Percentiles rank a stretch among this genome's conserved stretches.
phyloP scores from a whole-genome alignment of 2,888 invertebrate species.

The Noctua janthina region DNA sequence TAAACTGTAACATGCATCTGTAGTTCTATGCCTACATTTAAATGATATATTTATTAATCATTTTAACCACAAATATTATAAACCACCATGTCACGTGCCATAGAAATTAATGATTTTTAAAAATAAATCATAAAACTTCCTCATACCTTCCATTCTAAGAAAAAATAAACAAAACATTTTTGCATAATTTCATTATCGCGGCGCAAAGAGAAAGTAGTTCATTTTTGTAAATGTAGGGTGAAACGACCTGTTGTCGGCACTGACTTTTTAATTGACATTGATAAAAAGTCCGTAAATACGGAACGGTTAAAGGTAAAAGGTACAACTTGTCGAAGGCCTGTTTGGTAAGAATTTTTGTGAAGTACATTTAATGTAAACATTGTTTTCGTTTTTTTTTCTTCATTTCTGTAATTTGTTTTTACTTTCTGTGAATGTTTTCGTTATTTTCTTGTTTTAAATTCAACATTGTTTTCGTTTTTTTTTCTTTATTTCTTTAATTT shows the following conservation, averaged over 20 bases:
- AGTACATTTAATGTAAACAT: constrained; percentile 50
- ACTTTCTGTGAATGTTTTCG: constrained; percentile 3
- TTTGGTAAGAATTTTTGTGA: constrained; percentile 54
- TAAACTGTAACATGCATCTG: not conserved
- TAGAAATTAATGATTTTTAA: not conserved
- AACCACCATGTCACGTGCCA: not conserved
- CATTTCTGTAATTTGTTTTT: constrained; percentile 11
- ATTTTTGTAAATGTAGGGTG: constrained; percentile 66
- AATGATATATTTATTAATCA: not conserved
- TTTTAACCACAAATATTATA: not conserved
- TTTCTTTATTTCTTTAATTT: not conserved
- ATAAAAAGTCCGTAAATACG: constrained; percentile 71
- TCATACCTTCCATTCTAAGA: not conserved
- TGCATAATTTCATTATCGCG: constrained; percentile 40
- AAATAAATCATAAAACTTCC: constrained; percentile 9
- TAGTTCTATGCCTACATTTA: not conserved
- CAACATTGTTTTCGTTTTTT: constrained; percentile 43
- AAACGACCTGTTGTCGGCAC: constrained; percentile 72
- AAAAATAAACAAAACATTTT: constrained; percentile 41
- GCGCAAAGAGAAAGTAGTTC: constrained; percentile 75
- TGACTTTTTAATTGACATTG: constrained; percentile 82
- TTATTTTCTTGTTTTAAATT: not conserved
- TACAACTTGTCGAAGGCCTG: constrained; percentile 58
- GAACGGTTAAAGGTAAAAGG: constrained; percentile 72
- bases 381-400: constrained; percentile 24